These are phyloP conservation scores for Cnemophilus loriae DNA, from an alignment of 2,113 vertebrate species.

Conservation along the genomic window DNA sequence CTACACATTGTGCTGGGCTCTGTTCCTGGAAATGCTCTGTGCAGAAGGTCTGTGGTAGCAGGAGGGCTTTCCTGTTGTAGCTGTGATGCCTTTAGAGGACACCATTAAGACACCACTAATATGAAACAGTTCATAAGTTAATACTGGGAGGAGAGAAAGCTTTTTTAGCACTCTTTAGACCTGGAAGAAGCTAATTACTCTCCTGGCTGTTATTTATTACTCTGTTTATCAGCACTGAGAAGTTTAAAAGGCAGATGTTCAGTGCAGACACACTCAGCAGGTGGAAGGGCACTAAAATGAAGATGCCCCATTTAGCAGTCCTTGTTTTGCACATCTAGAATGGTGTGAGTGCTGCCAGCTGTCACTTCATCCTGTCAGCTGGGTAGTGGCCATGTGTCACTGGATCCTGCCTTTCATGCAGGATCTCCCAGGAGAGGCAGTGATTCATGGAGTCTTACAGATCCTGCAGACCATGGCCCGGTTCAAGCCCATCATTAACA, in stretches of 20 bases:
- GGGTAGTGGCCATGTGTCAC: background rate
- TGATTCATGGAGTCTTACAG: background rate
- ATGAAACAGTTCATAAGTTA: background rate
- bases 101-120: background rate
- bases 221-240: background rate
- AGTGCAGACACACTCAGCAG: background rate
- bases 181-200: background rate
- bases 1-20: background rate
- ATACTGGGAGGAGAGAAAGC: background rate
- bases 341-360: background rate
- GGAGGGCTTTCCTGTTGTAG: background rate
- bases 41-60: background rate
- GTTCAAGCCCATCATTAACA: background rate
- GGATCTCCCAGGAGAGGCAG: background rate
- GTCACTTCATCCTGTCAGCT: background rate
- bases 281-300: background rate
- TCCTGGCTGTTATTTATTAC: background rate
- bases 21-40: background rate
- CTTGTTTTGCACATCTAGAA: background rate
- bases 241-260: background rate
- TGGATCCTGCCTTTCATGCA: background rate
- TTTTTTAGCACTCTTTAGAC: background rate
- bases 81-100: background rate
- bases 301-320: background rate
- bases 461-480: background rate